A percentile compares a stretch with the other conserved stretches of the same genome.
phyloP scores from a whole-genome alignment of 2,797 vertebrate genomes.

The Agapornis canus region DNA sequence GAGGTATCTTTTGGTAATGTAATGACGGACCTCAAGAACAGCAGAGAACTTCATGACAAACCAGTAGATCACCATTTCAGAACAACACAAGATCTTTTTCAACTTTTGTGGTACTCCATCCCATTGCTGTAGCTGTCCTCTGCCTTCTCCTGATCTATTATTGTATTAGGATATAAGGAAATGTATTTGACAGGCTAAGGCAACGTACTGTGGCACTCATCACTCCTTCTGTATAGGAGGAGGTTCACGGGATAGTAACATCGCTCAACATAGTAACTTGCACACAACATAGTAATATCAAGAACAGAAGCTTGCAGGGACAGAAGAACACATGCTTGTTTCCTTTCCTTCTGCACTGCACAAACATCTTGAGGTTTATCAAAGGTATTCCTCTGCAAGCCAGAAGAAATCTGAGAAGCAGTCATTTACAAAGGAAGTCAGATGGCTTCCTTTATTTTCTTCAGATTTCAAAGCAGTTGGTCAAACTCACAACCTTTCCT shows the following conservation, averaged over 20 bases:
- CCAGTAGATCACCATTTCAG: background rate
- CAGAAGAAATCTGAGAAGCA: background rate
- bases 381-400: slow-evolving; percentile 30
- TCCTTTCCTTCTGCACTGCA: background rate
- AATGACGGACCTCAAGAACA: background rate
- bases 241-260: background rate
- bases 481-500: background rate
- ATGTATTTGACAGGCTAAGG: background rate
- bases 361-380: slow-evolving; percentile 25
- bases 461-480: background rate
- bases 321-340: background rate
- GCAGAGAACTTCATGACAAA: background rate
- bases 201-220: background rate
- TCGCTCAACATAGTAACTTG: too few species aligned
- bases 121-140: background rate
- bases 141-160: background rate
- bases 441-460: background rate
- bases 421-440: background rate
- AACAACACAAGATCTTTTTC: background rate
- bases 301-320: background rate
- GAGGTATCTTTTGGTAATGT: background rate
- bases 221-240: background rate
- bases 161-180: background rate
- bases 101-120: background rate
- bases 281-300: background rate